Percentiles rank a stretch among this genome's conserved stretches.
phyloP scores from a whole-genome alignment of 1,140 invertebrate species.

The Drosophila insularis region DNA sequence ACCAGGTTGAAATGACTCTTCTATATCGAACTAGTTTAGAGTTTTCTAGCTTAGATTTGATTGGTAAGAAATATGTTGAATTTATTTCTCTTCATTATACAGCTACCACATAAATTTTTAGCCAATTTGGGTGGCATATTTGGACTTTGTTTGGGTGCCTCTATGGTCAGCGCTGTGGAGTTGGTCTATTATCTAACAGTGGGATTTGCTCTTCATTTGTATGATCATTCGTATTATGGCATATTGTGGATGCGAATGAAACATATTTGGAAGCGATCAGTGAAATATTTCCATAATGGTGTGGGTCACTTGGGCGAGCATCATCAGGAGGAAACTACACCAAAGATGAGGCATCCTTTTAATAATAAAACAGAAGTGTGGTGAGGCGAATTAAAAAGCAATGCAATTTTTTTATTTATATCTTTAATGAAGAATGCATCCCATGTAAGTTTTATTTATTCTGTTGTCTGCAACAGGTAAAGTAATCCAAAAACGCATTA shows the following conservation, averaged over 20 bases:
- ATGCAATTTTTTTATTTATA: too few species aligned
- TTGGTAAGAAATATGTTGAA: slow-evolving; percentile 37
- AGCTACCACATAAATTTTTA: slow-evolving; percentile 1
- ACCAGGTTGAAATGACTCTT: slow-evolving; percentile 67
- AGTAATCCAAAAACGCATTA: slow-evolving; percentile 39
- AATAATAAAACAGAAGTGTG: slow-evolving; percentile 46
- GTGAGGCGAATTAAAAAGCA: slow-evolving; percentile 18
- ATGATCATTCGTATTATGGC: slow-evolving; percentile 62
- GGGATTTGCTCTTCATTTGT: slow-evolving; percentile 62
- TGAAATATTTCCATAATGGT: slow-evolving; percentile 52
- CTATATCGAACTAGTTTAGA: slow-evolving; percentile 67
- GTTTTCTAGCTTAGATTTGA: slow-evolving; percentile 67
- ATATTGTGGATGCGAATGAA: slow-evolving; percentile 31
- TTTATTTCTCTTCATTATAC: background rate
- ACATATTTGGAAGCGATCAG: slow-evolving; percentile 26
- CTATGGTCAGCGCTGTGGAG: slow-evolving; percentile 80
- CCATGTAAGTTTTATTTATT: background rate
- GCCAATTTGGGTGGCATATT: slow-evolving; percentile 81
- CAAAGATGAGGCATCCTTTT: slow-evolving; percentile 49
- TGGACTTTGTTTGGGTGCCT: slow-evolving; percentile 82
- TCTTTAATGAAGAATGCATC: too few species aligned
- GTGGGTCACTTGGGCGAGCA: slow-evolving; percentile 31
- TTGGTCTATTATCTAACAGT: slow-evolving; percentile 81
- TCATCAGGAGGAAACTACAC: background rate
- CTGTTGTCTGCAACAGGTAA: slow-evolving; percentile 16